Conservation (phyloP, 2,797 vertebrate species). For the Bryconaethiops microstoma region DNA sequence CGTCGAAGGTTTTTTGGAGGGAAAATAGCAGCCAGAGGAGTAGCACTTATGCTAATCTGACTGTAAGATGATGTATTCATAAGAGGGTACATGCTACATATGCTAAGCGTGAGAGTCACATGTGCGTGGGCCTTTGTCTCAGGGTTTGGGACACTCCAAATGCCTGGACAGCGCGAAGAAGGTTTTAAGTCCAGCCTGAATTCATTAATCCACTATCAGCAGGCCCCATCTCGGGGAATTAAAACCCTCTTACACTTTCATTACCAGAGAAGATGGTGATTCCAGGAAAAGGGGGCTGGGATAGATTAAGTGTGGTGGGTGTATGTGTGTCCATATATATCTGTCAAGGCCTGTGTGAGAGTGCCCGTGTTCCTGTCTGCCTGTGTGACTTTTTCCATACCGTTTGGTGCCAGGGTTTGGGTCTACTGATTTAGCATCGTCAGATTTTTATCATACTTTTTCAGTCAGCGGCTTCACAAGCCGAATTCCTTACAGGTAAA, state of each 20-base stretch:
- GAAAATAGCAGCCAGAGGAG: slow-evolving; percentile 16
- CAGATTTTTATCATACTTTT: slow-evolving; percentile 26
- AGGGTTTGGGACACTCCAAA: slow-evolving; percentile 13
- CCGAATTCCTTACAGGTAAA: slow-evolving; percentile 28
- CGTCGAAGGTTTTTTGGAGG: slow-evolving; percentile 9
- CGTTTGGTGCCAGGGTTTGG: slow-evolving; percentile 15
- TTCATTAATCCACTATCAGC: slow-evolving; percentile 50
- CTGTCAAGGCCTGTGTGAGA: background rate
- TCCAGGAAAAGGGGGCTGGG: slow-evolving; percentile 10
- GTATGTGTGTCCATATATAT: background rate
- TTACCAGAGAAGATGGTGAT: slow-evolving; percentile 35
- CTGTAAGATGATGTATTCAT: background rate
- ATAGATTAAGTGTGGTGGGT: slow-evolving; percentile 21
- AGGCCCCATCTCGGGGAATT: slow-evolving; percentile 48
- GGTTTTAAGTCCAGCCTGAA: slow-evolving; percentile 32
- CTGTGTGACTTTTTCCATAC: slow-evolving; percentile 3
- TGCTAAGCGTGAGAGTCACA: slow-evolving; percentile 4
- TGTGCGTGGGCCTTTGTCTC: background rate
- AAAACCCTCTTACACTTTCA: slow-evolving; percentile 47
- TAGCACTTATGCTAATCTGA: slow-evolving; percentile 23
- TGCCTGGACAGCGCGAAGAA: slow-evolving; percentile 24
- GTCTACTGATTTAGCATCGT: slow-evolving; percentile 16
- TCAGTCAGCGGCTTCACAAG: slow-evolving; percentile 13
- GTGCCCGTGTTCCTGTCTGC: background rate
- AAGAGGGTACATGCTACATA: slow-evolving; percentile 9